Evolutionary conservation across 1,140 invertebrate genomes (phyloP).

Genomic region (Microplitis demolitor): DNA sequence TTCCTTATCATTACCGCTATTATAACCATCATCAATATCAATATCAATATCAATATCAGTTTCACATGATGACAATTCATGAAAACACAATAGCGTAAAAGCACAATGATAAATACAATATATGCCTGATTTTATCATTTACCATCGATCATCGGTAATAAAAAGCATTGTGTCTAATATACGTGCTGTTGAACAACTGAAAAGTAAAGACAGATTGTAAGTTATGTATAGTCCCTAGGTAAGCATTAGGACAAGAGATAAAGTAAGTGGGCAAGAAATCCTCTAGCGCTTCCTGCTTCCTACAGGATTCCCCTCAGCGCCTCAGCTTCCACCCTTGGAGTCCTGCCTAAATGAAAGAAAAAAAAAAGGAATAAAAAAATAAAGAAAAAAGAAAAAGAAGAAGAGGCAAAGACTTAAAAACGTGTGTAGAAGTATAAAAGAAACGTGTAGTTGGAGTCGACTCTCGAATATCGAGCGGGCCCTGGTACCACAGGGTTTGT

Average conservation of each 20-base stretch:
- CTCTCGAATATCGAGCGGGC: constrained; percentile 25
- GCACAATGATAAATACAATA: too few species aligned
- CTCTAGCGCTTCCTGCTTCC: background rate
- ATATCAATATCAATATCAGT: too few species aligned
- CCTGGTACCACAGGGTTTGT: constrained; percentile 11
- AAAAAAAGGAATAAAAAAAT: background rate
- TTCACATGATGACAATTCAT: too few species aligned
- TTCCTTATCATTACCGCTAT: too few species aligned
- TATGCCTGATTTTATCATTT: too few species aligned
- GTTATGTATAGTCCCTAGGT: background rate
- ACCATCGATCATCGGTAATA: too few species aligned
- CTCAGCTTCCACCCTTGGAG: background rate
- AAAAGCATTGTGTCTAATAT: too few species aligned
- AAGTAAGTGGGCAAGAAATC: background rate
- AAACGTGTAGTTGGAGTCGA: background rate
- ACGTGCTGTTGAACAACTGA: background rate
- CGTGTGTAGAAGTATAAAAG: background rate
- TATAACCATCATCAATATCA: too few species aligned
- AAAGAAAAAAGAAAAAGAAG: background rate
- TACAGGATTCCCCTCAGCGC: background rate
- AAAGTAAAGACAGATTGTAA: background rate
- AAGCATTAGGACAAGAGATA: background rate
- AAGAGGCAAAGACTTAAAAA: background rate
- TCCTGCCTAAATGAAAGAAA: too few species aligned
- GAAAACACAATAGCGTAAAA: too few species aligned